Base-by-base conservation (phyloP, 1,140 invertebrate species). In the Ridgeia piscesae region DNA sequence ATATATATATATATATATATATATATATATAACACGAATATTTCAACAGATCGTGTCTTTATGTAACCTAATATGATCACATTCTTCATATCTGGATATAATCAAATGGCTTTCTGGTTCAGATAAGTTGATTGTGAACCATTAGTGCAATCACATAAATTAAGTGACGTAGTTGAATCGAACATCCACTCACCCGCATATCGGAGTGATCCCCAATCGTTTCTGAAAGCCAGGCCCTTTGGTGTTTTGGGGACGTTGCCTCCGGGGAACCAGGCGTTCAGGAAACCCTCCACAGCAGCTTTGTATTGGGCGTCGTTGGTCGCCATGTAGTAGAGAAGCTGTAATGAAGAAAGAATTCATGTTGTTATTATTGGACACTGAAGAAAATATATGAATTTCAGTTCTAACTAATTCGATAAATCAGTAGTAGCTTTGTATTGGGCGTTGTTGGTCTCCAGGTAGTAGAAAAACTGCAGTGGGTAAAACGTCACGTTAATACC, bases 181-280 rank as follows among this genome's bases (percentile, higher is more conserved):
- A n/a, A n/a, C n/a, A n/a, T n/a, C n/a, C 17, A 35, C 89, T 42
- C 89, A 95, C 95, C 93, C n/a, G 94, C 89, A 58, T 95, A 95
- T 94, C 95, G 91, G 35, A 95, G 94, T n/a, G 94, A 92, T 1
- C 95, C 95, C 95, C 95, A 95, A 89, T 94, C 92, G 31, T 92
- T 35, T 34, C 94, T 92, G 90, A 92, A 95, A 6, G 94, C 95
- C 35, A 95, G 93, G 34, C 95, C 94, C 89, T 94, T 94, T 6
- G 95, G 95, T n/a, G 94, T 95, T 93, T 77, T 8, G 6, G 6
- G 58, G 2, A 77, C 58, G 8, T 8, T 14, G 58, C 58, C 58
- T 77, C 58, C 58, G 6, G 58, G 58, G 58, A 77, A 77, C 58
- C 58, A 77, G 17, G 58, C 17, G 2, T 9, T 21, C 2, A 77